Evolutionary conservation across 2,113 vertebrate species (phyloP), one percentile per base, ranked within the genome.

Genomic region (Rutilus rutilus): DNA sequence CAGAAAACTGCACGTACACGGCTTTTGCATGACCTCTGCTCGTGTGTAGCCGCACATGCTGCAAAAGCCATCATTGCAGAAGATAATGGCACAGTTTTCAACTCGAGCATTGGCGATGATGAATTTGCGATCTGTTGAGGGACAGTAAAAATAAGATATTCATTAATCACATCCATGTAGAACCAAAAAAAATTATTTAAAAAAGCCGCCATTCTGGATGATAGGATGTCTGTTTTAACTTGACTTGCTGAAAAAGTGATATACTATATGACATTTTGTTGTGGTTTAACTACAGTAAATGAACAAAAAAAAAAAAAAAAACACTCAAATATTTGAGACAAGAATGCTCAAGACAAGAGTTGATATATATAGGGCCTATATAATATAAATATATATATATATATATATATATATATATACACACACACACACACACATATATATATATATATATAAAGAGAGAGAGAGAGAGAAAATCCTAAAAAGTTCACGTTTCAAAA

Each of bases 11-110:
- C 97, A 97, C 91, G 96, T 97, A 92, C 96, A 97, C 1, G 97
- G 94, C 83, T 96, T 93, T 95, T 97, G 97, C 96, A 98, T 97
- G 90, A 98, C 95, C 93, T 98, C 97, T 0, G 97, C 95, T 9
- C 97, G 93, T 11, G 94, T 96, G 92, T 96, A 97, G 8, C 97
- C 97, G 7, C 96, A 97, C 94, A 98, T 96, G 75, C 92, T 91
- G 25, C 97, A 98, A 93, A 98, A 98, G 57, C 95, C 96, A 82
- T 98, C 96, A 87, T 97, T 98, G 91, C 97, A 98, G 94, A 97
- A 98, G 90, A 98, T 98, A 91, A 98, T 97, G 6, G 96, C 96
- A 10, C 97, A 98, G 94, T 97, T 98, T 92, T 97, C 95, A 91
- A 97, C 97, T 0, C 95, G 96, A 0, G 97, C 97, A 21, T 98